Conservation (phyloP, 2,797 vertebrate genomes). For the Limnodromus scolopaceus region DNA sequence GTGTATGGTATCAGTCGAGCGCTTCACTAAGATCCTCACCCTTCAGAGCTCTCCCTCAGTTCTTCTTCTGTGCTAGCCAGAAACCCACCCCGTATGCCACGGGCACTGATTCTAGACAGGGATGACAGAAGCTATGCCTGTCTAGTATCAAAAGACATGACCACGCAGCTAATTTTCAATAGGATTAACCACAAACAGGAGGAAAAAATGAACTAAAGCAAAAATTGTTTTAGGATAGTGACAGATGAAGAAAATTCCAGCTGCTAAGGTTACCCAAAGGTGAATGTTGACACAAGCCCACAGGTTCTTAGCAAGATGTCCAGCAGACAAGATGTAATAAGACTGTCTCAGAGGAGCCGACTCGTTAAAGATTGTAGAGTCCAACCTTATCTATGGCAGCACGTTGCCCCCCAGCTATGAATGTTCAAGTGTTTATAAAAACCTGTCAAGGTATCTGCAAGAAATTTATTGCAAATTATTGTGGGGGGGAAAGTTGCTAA, state of each 20-base stretch:
- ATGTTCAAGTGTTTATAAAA: not conserved
- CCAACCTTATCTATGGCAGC: not conserved
- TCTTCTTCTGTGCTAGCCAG: not conserved
- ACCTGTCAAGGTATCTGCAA: not conserved
- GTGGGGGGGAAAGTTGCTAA: not conserved
- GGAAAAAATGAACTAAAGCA: not conserved
- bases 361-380: not conserved
- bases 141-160: not conserved
- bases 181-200: not conserved
- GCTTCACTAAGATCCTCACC: not conserved
- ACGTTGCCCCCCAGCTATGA: not conserved
- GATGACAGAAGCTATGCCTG: not conserved
- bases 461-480: not conserved
- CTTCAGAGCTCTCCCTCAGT: not conserved
- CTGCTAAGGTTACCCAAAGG: not conserved
- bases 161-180: not conserved
- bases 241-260: not conserved
- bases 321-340: not conserved
- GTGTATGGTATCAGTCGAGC: not conserved
- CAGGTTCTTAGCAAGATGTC: not conserved
- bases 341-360: not conserved
- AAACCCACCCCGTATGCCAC: not conserved
- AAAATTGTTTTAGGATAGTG: not conserved
- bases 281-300: not conserved
- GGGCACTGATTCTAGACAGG: not conserved